Conservation (phyloP, 2,113 vertebrate genomes). For the Prunella fulvescens region DNA sequence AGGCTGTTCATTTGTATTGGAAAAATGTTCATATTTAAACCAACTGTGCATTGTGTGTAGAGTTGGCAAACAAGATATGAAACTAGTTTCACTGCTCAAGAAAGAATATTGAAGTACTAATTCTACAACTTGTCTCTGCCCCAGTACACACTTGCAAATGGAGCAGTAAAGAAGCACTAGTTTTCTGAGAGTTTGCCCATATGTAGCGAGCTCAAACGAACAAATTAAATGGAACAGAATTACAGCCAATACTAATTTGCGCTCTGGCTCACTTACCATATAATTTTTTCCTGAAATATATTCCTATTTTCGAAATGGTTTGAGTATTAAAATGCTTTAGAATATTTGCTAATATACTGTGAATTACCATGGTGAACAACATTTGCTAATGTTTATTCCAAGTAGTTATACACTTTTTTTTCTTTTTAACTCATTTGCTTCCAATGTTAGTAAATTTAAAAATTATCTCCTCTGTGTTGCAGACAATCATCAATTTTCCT, state of each 20-base stretch:
- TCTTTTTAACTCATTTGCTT: not conserved
- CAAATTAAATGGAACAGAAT: constrained; percentile 11
- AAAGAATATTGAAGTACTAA: constrained; percentile 62
- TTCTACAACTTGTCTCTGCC: constrained; percentile 18
- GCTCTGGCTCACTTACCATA: not conserved
- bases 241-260: constrained; percentile 2
- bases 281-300: constrained; percentile 8
- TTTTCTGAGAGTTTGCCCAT: constrained; percentile 2
- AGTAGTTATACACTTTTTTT: not conserved
- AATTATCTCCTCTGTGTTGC: too few species aligned
- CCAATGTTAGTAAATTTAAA: not conserved
- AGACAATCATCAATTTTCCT: too few species aligned
- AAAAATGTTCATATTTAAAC: constrained; percentile 34
- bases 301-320: not conserved
- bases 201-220: not conserved
- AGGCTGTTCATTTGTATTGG: constrained; percentile 34
- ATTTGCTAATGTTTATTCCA: not conserved
- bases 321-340: not conserved
- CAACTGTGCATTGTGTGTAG: not conserved
- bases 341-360: constrained; percentile 5
- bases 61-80: constrained; percentile 31
- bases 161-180: not conserved
- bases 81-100: not conserved
- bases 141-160: constrained; percentile 22
- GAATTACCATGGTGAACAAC: not conserved